Conservation (phyloP, 2,888 invertebrate species). For the Eilema sororculum region DNA sequence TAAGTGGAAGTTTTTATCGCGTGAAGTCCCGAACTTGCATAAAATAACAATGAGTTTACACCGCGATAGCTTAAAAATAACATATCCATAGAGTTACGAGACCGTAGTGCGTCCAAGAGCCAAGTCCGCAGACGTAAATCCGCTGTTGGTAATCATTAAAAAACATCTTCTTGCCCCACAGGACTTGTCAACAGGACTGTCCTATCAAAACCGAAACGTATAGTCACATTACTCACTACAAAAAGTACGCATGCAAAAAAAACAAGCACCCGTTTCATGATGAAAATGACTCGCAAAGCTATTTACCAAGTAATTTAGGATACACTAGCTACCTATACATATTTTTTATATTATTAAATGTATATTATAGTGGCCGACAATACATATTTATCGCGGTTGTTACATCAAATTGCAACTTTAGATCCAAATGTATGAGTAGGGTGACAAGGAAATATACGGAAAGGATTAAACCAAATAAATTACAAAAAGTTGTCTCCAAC, state of each 20-base stretch:
- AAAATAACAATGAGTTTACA: too few species aligned
- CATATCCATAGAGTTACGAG: too few species aligned
- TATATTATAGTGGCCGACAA: slow-evolving; percentile 33
- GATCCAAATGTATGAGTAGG: slow-evolving; percentile 34
- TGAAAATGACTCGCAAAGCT: slow-evolving; percentile 6
- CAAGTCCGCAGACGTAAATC: too few species aligned
- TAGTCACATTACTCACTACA: not conserved
- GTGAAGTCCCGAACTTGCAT: too few species aligned
- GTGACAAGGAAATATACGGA: not conserved
- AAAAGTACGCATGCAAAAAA: slow-evolving; percentile 1
- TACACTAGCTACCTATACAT: slow-evolving; percentile 15
- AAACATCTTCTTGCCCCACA: too few species aligned
- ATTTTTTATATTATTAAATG: slow-evolving; percentile 19
- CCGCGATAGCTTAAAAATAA: too few species aligned
- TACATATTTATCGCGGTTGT: slow-evolving; percentile 48
- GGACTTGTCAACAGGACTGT: not conserved
- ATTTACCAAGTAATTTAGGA: slow-evolving; percentile 36
- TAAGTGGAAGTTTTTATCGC: too few species aligned
- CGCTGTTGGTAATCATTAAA: too few species aligned
- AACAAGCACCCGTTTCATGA: not conserved
- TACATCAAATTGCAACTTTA: slow-evolving; percentile 38
- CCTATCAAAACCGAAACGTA: not conserved
- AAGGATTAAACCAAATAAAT: too few species aligned
- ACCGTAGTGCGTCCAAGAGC: too few species aligned
- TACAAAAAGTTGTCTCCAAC: too few species aligned